Evolutionary conservation across 92 coral and sea anemone genomes (phyloP), one percentile per base, ranked within the genome.

Genomic region (Parazoanthus swiftii): DNA sequence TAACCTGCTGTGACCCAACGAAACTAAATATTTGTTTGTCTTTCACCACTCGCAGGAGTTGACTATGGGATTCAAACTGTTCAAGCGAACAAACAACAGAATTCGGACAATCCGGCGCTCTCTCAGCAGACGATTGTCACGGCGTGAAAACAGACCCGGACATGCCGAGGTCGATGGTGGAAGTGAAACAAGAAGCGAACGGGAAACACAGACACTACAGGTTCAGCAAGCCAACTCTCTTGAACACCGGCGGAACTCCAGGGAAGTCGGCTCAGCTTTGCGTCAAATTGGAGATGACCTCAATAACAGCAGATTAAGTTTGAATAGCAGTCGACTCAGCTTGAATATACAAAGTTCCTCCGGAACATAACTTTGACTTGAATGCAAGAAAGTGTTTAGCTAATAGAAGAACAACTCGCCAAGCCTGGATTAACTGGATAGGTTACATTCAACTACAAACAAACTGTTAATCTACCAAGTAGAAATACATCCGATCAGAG

Each of bases 321-420:
- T 84, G 26, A 84, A 84, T 29, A 68, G 86, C 87, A 84, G 87
- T 71, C 87, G 87, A 18, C 79, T 26, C 67, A 84, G 87, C 68
- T 33, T 84, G 36, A 84, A 84, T 73, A 10, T 46, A 26, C 87
- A 84, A 6, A 84, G 25, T 43, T 5, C 70, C 15, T 56, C 59
- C 3, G 59, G 59, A 54, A 54, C 59, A 54, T 54, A 54, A 15
- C 50, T 44, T 44, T 44, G 8, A 44, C 8, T 44, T 5, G 3
- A 8, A 10, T 48, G 9, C 51, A 48, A 48, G 51, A 10, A 48
- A 6, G 51, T 48, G 0, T 48, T 48, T 48, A 48, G 8, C 1
- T 46, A 8, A 48, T 10, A 48, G 51, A 48, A 54, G 59, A 46
- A 6, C 51, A 46, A 46, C 11, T 46, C 8, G 8, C 51, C 8